Conservation (phyloP, 1,140 invertebrate genomes). For the Meloidogyne exigua region DNA sequence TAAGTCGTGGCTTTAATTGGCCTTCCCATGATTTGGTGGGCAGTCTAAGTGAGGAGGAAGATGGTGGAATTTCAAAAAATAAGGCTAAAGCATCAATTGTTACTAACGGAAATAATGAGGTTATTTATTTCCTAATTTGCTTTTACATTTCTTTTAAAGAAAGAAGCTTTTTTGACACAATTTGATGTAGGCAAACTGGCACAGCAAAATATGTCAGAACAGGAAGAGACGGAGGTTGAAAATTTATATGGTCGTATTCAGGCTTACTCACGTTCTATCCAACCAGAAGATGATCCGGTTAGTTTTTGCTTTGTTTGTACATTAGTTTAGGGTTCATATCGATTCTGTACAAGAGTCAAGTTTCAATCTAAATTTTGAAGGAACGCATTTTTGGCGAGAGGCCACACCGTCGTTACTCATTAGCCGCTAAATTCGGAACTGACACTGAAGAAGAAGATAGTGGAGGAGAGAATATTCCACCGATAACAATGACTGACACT, state of each 20-base stretch:
- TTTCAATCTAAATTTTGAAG: slow-evolving; percentile 4
- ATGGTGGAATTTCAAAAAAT: not conserved
- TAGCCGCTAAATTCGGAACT: slow-evolving; percentile 8
- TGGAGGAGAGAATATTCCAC: slow-evolving; percentile 3
- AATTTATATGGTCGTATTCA: slow-evolving; percentile 26
- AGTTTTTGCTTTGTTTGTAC: not conserved
- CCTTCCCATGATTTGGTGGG: slow-evolving; percentile 11
- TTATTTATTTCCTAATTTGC: not conserved
- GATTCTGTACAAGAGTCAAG: no score
- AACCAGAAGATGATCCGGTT: slow-evolving; percentile 30
- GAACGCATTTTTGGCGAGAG: slow-evolving; percentile 24
- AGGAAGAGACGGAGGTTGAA: slow-evolving; percentile 20
- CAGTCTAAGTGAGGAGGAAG: slow-evolving; percentile 23
- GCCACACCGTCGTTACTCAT: slow-evolving; percentile 10
- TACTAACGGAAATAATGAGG: slow-evolving; percentile 13
- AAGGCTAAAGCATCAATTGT: not conserved
- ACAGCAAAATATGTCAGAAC: slow-evolving; percentile 12
- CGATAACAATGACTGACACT: not conserved
- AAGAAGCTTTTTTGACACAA: not conserved
- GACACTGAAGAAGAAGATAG: not conserved
- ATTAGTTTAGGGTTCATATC: no score
- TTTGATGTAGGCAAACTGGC: not conserved
- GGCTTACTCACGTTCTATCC: slow-evolving; percentile 36
- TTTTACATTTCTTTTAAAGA: not conserved
- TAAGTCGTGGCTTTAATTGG: slow-evolving; percentile 20